Conservation (phyloP, 1,140 invertebrate genomes). For the Pseudomyrmex gracilis region DNA sequence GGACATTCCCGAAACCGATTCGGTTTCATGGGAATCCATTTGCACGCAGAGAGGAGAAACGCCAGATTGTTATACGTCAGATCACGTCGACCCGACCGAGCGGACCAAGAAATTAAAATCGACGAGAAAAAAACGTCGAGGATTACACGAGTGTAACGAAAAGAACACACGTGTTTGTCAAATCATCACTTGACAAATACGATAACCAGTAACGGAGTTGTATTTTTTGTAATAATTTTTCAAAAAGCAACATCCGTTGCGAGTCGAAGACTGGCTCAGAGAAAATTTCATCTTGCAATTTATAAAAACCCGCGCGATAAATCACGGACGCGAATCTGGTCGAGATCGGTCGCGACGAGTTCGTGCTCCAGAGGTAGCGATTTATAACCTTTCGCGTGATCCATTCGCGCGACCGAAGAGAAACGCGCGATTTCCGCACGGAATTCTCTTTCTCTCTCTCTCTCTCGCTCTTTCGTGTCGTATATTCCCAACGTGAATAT, state of each 20-base stretch:
- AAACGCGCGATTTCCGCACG: neutral
- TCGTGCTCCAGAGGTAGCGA: slow-evolving; percentile 34
- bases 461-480: neutral
- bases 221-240: no score
- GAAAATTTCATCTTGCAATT: no score
- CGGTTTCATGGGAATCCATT: neutral
- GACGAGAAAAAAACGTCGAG: neutral
- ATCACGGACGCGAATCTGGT: neutral
- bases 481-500: neutral
- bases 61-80: neutral
- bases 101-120: neutral
- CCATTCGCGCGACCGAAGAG: no score
- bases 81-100: neutral
- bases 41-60: neutral
- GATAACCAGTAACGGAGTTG: no score
- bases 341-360: neutral
- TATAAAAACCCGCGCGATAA: no score
- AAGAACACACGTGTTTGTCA: neutral
- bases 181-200: no score
- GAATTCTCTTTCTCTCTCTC: neutral
- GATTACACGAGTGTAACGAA: neutral
- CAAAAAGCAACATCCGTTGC: no score
- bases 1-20: neutral
- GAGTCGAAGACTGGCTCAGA: no score
- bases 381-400: slow-evolving; percentile 65